Conservation (phyloP, 2,888 invertebrate genomes). For the Ormyrus nitidulus region DNA sequence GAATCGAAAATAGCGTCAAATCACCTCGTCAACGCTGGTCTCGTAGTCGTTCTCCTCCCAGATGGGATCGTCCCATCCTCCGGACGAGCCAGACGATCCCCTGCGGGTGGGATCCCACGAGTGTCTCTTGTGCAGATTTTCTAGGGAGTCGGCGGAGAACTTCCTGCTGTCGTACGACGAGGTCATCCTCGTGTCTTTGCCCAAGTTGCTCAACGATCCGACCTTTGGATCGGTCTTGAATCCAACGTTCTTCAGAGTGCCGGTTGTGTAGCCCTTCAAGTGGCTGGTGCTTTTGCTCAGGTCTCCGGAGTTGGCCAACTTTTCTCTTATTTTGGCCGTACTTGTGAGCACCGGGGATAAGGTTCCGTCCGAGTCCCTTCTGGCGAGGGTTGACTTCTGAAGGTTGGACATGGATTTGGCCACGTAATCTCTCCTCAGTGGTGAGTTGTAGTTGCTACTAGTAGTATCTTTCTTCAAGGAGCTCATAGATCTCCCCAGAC, state of each 20-base stretch:
- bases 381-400: slow-evolving; percentile 53
- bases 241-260: slow-evolving; percentile 67
- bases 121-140: slow-evolving; percentile 79
- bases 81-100: slow-evolving; percentile 80
- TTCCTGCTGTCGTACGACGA: slow-evolving; percentile 73
- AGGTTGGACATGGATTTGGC: slow-evolving; percentile 73
- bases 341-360: slow-evolving; percentile 35
- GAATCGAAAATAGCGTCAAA: not conserved
- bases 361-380: slow-evolving; percentile 24
- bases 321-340: slow-evolving; percentile 67
- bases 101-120: slow-evolving; percentile 83
- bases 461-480: slow-evolving; percentile 69
- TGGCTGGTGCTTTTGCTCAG: slow-evolving; percentile 62
- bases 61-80: slow-evolving; percentile 79
- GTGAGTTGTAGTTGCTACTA: slow-evolving; percentile 65
- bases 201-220: slow-evolving; percentile 65
- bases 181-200: slow-evolving; percentile 75
- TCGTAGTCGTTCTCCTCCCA: slow-evolving; percentile 77
- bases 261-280: slow-evolving; percentile 69
- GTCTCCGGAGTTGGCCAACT: slow-evolving; percentile 71
- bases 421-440: slow-evolving; percentile 71
- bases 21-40: slow-evolving; percentile 55
- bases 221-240: slow-evolving; percentile 67
- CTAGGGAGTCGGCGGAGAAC: slow-evolving; percentile 84
- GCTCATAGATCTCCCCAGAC: slow-evolving; percentile 71